Conservation (phyloP, 2,113 vertebrate genomes). For the Campylorhamphus procurvoides region DNA sequence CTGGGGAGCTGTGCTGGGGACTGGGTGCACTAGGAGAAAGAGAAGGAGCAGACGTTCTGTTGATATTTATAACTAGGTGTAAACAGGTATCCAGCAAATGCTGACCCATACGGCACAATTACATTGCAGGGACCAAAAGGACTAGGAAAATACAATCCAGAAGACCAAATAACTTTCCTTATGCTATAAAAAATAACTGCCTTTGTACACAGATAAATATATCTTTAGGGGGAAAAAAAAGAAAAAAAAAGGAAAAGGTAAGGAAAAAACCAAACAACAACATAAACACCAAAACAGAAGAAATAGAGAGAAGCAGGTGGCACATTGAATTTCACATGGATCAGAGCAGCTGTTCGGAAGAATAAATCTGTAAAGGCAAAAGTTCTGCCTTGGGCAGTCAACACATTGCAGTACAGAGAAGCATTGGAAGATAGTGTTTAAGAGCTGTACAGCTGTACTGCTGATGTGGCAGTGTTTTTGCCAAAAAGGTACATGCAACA, state of each 20-base stretch:
- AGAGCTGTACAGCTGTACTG: rapidly evolving
- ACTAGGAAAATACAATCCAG: background rate
- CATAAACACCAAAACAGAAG: background rate
- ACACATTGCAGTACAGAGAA: background rate
- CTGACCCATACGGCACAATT: background rate
- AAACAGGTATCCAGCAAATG: background rate
- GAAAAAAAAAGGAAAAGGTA: too few relatives aligned
- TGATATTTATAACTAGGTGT: background rate
- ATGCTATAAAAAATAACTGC: background rate
- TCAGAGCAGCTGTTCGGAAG: background rate
- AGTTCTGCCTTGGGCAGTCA: background rate
- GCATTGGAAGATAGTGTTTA: background rate
- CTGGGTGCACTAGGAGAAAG: background rate
- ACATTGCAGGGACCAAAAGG: background rate
- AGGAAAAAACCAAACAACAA: background rate
- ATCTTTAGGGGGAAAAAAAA: background rate
- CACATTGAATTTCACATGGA: background rate
- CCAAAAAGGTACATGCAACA: background rate
- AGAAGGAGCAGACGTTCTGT: background rate
- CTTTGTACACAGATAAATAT: background rate
- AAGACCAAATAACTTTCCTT: background rate
- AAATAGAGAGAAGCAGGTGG: background rate
- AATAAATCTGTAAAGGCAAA: background rate
- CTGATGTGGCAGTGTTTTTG: background rate
- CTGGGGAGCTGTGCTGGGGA: background rate